A percentile compares a stretch with the other conserved stretches of the same genome.
phyloP scores from a whole-genome alignment of 2,113 vertebrate genomes.

The Nanorana parkeri region DNA sequence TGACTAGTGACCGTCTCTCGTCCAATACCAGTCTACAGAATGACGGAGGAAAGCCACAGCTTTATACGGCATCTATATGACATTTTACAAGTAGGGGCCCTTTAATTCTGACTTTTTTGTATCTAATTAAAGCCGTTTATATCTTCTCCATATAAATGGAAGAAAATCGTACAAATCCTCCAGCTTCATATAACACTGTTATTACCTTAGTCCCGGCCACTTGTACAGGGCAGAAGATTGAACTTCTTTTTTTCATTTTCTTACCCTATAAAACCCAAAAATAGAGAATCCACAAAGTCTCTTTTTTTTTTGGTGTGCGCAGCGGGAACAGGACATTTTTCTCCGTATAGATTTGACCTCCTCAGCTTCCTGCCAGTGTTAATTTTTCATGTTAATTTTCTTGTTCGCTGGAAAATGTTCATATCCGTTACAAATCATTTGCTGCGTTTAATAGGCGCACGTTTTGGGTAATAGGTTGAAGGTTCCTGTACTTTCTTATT shows the following conservation, averaged over 20 bases:
- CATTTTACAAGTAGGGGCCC: too few relatives aligned
- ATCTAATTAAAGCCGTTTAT: too few relatives aligned
- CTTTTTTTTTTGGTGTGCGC: background rate
- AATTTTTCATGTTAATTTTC: constrained; percentile 38
- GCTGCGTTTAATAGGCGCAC: background rate
- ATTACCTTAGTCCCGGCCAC: too few relatives aligned
- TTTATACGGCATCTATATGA: too few relatives aligned
- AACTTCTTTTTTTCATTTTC: background rate
- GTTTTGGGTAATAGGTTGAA: background rate
- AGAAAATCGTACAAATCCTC: too few relatives aligned
- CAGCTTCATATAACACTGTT: too few relatives aligned
- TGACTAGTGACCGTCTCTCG: too few relatives aligned
- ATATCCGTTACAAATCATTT: constrained; percentile 16
- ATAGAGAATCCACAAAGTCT: background rate
- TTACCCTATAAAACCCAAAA: background rate
- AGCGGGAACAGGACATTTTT: background rate
- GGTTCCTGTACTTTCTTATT: constrained; percentile 7
- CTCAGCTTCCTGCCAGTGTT: background rate
- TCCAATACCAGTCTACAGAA: too few relatives aligned
- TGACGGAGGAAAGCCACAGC: too few relatives aligned
- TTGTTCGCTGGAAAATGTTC: background rate
- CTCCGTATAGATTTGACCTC: background rate
- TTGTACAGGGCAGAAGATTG: background rate
- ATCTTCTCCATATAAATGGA: too few relatives aligned
- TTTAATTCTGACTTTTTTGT: too few relatives aligned